These are phyloP conservation scores for Pammene fasciana DNA, from an alignment of 2,888 invertebrate species.

Conservation along the genomic window DNA sequence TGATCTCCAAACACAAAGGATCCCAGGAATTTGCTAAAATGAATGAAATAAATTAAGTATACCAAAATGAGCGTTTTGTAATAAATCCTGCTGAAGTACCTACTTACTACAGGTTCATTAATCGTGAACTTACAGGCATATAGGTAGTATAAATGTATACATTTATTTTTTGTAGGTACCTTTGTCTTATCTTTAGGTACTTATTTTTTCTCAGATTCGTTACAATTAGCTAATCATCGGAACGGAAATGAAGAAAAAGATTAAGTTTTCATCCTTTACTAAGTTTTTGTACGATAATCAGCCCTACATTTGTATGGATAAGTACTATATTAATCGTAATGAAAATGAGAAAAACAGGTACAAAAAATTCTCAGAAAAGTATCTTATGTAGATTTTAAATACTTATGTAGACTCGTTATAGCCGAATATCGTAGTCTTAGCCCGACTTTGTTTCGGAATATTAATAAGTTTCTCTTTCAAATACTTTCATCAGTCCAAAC, in stretches of 20 bases:
- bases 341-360: neutral
- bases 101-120: too few relatives aligned
- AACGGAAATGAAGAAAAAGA: too few relatives aligned
- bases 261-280: too few relatives aligned
- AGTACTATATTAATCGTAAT: neutral
- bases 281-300: too few relatives aligned
- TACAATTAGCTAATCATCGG: too few relatives aligned
- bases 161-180: too few relatives aligned
- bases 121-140: too few relatives aligned
- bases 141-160: too few relatives aligned
- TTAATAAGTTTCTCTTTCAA: slow-evolving; percentile 36
- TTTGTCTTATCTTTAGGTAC: too few relatives aligned
- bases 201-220: too few relatives aligned
- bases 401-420: neutral
- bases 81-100: neutral
- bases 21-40: neutral
- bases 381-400: neutral
- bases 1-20: neutral
- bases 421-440: slow-evolving; percentile 2
- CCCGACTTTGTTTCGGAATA: slow-evolving; percentile 10
- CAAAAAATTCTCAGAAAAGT: neutral
- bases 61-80: neutral
- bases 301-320: too few relatives aligned
- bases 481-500: slow-evolving; percentile 31
- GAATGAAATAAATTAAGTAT: neutral